Base-by-base conservation (phyloP, 1,140 invertebrate genomes). In the Eumaeus atala region DNA sequence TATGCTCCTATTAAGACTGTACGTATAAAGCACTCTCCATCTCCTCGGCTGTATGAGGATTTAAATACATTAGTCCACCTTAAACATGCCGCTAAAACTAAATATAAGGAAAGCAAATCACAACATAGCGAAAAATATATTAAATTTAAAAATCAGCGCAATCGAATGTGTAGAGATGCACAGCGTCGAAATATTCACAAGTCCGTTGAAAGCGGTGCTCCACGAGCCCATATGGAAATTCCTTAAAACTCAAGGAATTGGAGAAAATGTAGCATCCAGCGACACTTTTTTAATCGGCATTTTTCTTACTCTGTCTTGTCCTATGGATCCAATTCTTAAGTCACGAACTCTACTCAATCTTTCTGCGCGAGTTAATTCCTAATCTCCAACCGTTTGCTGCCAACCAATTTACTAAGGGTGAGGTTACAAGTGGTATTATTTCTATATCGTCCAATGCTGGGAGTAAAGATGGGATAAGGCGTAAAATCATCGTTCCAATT, bases 111-210 rank as follows among this genome's bases (percentile, higher is more conserved):
- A 38, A 12, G 12, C 37, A 12, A 38, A 3, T 38, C 12, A 10
- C 12, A 38, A 12, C 37, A 38, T 9, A 3, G 37, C 10, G 37
- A 38, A 9, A 38, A 2, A 38, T 38, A 38, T 12, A 38, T 3
- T 4, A 38, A 38, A 28, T 3, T 28, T 28, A 28, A 6, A 6
- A 28, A 28, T 28, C 21, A n/a, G 21, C 6, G 21, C 21, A 42
- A 42, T 14, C 14, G 9, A 37, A n/a, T 51, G 21, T 51, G 21
- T 51, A 51, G 49, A 28, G 34, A 51, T 51, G 49, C 49, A n/a
- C 49, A 51, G 35, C 28, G 12, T 4, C 28, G 12, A 1, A 4
- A 51, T 16, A 51, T 51, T 5, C 11, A 18, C 12, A 36, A 37
- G 4, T 51, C 49, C 11, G 49, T 51, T 35, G 49, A 51, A 12